Conservation (phyloP, 2,888 invertebrate species). For the Spisula subtruncata region DNA sequence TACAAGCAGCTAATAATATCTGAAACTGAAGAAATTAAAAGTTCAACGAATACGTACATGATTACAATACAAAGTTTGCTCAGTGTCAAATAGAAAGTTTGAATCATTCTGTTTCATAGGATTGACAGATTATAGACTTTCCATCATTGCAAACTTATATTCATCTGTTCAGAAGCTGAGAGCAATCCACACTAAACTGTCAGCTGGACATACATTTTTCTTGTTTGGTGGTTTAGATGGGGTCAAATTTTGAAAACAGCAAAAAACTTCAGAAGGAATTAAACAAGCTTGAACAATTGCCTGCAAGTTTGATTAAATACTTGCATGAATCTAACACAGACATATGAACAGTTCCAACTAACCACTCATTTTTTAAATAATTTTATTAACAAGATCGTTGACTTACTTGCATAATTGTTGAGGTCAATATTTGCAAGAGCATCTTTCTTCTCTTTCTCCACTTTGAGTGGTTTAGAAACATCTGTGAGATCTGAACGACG, state of each 20-base stretch:
- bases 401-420: slow-evolving; percentile 89
- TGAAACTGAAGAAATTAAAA: too few relatives aligned
- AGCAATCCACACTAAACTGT: too few relatives aligned
- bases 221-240: too few relatives aligned
- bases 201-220: too few relatives aligned
- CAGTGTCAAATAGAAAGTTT: slow-evolving; percentile 53
- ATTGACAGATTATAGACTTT: slow-evolving; percentile 60
- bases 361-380: not conserved
- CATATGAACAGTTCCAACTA: too few relatives aligned
- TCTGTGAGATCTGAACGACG: slow-evolving; percentile 85
- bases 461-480: slow-evolving; percentile 85
- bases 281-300: too few relatives aligned
- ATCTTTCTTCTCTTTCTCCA: slow-evolving; percentile 88
- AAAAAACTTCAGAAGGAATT: too few relatives aligned
- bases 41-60: not conserved
- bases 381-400: not conserved
- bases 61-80: slow-evolving; percentile 42
- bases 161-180: too few relatives aligned
- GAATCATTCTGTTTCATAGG: slow-evolving; percentile 58
- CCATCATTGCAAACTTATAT: slow-evolving; percentile 57
- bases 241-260: too few relatives aligned
- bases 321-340: too few relatives aligned
- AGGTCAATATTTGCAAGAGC: slow-evolving; percentile 90
- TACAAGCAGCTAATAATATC: too few relatives aligned
- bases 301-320: too few relatives aligned